phyloP scores from a whole-genome alignment of 2,113 vertebrate species.

The Malaclemys terrapin region DNA sequence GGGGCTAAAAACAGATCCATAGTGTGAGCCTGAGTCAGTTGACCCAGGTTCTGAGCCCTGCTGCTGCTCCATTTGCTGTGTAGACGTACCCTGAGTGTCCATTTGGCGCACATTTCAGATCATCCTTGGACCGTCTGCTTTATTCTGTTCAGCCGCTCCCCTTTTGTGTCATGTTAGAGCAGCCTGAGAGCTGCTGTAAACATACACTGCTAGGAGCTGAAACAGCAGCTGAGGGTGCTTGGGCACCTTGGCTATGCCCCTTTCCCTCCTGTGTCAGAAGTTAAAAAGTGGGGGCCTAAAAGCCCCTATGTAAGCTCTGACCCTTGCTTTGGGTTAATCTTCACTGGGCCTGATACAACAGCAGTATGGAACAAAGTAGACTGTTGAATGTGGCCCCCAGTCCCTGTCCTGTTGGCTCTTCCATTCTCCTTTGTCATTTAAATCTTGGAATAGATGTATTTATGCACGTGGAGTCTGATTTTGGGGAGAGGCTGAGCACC shows the following conservation, averaged over 20 bases:
- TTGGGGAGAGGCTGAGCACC: background rate
- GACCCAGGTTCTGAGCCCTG: background rate
- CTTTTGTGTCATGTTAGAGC: background rate
- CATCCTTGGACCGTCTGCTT: background rate
- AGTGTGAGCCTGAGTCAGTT: background rate
- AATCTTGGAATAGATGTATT: background rate
- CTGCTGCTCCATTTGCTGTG: background rate
- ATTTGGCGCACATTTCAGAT: background rate
- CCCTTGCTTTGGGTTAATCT: background rate
- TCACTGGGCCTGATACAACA: background rate
- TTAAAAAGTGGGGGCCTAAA: background rate
- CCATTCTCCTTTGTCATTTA: background rate
- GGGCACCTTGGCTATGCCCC: background rate
- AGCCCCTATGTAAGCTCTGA: background rate
- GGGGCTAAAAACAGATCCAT: background rate
- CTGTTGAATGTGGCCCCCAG: background rate
- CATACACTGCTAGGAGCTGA: slow-evolving; percentile 1
- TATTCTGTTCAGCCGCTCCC: background rate
- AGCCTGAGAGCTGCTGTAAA: background rate
- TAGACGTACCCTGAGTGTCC: background rate
- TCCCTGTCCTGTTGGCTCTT: background rate
- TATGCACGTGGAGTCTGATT: background rate
- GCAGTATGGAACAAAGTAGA: background rate
- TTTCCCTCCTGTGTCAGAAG: background rate
- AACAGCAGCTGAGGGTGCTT: background rate